Evolutionary conservation across 1,140 invertebrate genomes (phyloP), one percentile per base, ranked within the genome.

Genomic region (Ceratina japonica): DNA sequence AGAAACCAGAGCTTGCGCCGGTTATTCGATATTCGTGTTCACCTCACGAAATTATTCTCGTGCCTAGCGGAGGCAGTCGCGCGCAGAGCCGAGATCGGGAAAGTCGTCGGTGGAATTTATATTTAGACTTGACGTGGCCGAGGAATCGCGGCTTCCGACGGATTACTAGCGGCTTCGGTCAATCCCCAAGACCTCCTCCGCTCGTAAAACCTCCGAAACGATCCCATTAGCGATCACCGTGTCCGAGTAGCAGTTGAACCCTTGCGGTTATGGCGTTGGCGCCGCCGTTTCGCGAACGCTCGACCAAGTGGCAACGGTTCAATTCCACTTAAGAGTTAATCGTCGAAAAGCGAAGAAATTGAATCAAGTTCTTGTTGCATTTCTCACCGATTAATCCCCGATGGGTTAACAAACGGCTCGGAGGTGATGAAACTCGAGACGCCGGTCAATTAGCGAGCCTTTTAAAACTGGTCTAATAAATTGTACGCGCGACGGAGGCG

Each of bases 101-200:
- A 83, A 78, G 68, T 73, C 69, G 63, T 20, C 61, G 37, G 63
- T 49, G 51, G 79, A 61, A 64, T 68, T 72, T 89, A 85, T 88
- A 87, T 89, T 88, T 88, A 87, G 87, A 85, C 58, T 24, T 76
- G 73, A 84, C 81, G 76, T 27, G 65, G 31, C 27, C 52, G n/a
- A 62, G 64, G 63, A 44, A 63, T 75, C 56, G 52, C 62, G 24
- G 56, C 61, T 69, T 72, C 62, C 68, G 69, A 31, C 31, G 44
- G 74, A 68, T 72, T 62, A 58, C 27, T 59, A 59, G 58, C 51
- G 20, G 15, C 64, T 59, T 56, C 37, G 37, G 44, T 18, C 65
- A 49, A 77, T 78, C 52, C 81, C 37, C 37, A 31, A 71, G n/a
- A 13, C 31, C 16, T 24, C 66, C 10, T 24, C 66, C 10, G 37